A percentile compares a stretch with the other conserved stretches of the same genome.
These are phyloP conservation scores for Drosophila asahinai DNA, from an alignment of 1,140 invertebrate genomes.

Conservation along the genomic window DNA sequence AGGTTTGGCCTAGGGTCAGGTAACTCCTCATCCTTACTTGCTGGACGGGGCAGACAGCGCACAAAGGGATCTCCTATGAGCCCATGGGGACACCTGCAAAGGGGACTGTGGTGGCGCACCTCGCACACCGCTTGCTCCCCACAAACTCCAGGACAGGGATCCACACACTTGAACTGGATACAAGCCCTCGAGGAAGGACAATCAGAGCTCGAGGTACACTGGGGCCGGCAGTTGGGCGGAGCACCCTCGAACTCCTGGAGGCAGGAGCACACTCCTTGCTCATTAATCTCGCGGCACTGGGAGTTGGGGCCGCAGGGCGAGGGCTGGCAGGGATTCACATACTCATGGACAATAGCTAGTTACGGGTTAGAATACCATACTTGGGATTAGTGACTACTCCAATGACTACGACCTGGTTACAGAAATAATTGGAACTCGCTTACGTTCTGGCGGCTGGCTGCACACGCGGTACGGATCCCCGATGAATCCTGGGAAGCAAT, in stretches of 20 bases:
- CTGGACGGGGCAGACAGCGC: constrained; percentile 83
- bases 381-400: constrained; percentile 75
- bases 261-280: constrained; percentile 91
- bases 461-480: constrained; percentile 90
- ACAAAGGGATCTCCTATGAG: constrained; percentile 91
- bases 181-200: constrained; percentile 91
- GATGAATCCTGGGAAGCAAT: constrained; percentile 88
- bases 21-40: constrained; percentile 85
- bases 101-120: constrained; percentile 91
- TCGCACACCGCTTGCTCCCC: constrained; percentile 91
- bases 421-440: constrained; percentile 74
- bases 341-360: constrained; percentile 85
- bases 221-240: constrained; percentile 91
- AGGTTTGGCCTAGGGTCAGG: neutral
- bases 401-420: constrained; percentile 53
- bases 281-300: constrained; percentile 87
- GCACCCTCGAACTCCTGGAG: constrained; percentile 90
- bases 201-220: constrained; percentile 91
- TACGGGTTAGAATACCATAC: constrained; percentile 58
- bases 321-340: constrained; percentile 87
- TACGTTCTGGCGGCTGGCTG: constrained; percentile 86
- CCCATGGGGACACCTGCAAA: constrained; percentile 90
- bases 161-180: constrained; percentile 92
- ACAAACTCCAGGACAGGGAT: constrained; percentile 92
- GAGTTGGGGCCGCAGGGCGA: constrained; percentile 90